Conservation (phyloP, 1,140 invertebrate species). For the Coenobita brevimanus region DNA sequence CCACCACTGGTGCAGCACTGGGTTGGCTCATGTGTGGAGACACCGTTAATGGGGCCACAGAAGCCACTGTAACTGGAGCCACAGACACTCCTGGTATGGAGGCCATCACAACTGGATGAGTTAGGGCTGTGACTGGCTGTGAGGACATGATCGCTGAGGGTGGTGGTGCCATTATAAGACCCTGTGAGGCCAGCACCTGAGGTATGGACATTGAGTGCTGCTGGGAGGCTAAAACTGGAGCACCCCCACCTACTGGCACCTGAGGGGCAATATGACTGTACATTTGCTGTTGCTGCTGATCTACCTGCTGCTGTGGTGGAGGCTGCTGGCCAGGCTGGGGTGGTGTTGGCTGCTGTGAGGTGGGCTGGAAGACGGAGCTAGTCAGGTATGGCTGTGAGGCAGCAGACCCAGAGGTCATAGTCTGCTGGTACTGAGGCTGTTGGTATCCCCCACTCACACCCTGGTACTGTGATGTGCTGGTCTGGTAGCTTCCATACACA, state of each 20-base stretch:
- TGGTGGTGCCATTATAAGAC: slow-evolving; percentile 39
- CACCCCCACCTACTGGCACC: slow-evolving; percentile 33
- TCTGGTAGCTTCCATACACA: slow-evolving; percentile 28
- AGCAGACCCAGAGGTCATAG: slow-evolving; percentile 17
- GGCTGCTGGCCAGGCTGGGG: slow-evolving; percentile 65
- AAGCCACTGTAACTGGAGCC: slow-evolving; percentile 18
- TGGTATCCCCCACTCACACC: slow-evolving; percentile 39
- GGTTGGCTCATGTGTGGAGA: neutral
- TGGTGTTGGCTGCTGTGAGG: slow-evolving; percentile 63
- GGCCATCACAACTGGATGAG: slow-evolving; percentile 48
- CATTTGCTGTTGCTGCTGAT: slow-evolving; percentile 70
- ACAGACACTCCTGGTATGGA: slow-evolving; percentile 10
- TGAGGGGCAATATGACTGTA: slow-evolving; percentile 51
- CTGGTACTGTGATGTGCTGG: slow-evolving; percentile 45
- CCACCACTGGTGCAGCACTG: no score
- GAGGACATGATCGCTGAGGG: slow-evolving; percentile 28
- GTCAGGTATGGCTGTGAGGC: slow-evolving; percentile 46
- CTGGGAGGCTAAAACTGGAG: slow-evolving; percentile 29
- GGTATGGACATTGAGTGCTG: slow-evolving; percentile 28
- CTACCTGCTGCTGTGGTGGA: slow-evolving; percentile 71
- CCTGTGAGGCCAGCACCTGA: slow-evolving; percentile 44
- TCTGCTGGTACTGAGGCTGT: slow-evolving; percentile 51
- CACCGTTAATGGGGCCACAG: neutral
- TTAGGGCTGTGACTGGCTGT: slow-evolving; percentile 19
- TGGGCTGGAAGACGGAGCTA: slow-evolving; percentile 60